phyloP scores from a whole-genome alignment of 2,888 invertebrate genomes.

The Zygaena filipendulae region DNA sequence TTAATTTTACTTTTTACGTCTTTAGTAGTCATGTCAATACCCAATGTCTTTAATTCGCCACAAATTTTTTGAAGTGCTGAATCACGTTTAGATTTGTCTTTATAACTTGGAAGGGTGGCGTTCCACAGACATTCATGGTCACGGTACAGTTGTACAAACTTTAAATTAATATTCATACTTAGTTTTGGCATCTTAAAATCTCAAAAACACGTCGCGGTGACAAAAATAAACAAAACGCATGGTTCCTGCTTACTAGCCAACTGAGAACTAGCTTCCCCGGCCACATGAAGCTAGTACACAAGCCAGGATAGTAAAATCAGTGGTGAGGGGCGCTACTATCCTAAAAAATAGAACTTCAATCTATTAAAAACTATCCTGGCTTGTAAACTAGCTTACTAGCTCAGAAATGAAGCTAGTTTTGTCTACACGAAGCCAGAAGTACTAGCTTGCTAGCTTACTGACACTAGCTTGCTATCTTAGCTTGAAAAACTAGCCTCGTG shows the following conservation, averaged over 20 bases:
- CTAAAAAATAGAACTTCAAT: conserved; percentile 9
- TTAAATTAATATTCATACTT: no score
- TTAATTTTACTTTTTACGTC: no score
- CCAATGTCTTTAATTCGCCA: no score
- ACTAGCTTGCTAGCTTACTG: conserved; percentile 8
- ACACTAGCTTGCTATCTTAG: conserved; percentile 9
- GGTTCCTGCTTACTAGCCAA: conserved; percentile 3
- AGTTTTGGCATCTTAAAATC: no score
- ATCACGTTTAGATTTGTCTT: no score
- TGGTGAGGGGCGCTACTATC: conserved; percentile 6
- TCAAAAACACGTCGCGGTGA: background rate
- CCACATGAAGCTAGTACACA: conserved; percentile 4
- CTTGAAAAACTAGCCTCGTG: conserved; percentile 8
- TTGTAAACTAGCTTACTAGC: conserved; percentile 10
- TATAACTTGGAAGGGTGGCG: no score
- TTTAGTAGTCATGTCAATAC: no score
- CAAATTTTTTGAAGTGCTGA: no score
- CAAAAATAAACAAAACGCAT: background rate
- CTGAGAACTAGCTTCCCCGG: conserved; percentile 6
- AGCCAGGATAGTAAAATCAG: conserved; percentile 7
- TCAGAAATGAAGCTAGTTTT: conserved; percentile 9
- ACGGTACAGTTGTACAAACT: no score
- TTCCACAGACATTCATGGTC: no score
- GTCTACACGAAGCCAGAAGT: conserved; percentile 11
- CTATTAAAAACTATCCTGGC: conserved; percentile 8